These are phyloP conservation scores for Malurus cyaneus DNA, from an alignment of 2,113 vertebrate species.

Conservation along the genomic window DNA sequence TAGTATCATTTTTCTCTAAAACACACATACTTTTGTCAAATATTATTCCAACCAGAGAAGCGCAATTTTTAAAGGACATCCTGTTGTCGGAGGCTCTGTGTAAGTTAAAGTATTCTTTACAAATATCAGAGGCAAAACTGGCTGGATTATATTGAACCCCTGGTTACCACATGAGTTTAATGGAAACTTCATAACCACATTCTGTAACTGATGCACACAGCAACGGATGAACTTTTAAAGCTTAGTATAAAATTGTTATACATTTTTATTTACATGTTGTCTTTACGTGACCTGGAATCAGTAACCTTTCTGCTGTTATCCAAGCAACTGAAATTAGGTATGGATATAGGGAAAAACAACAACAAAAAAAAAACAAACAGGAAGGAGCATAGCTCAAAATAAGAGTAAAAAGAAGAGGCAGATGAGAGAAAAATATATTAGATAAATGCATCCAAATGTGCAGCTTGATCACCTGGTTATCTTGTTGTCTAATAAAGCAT, in stretches of 20 bases:
- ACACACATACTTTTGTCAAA: neutral
- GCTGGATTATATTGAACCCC: neutral
- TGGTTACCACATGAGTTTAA: neutral
- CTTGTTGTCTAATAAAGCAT: neutral
- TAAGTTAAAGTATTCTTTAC: neutral
- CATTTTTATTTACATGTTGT: neutral
- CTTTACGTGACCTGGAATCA: neutral
- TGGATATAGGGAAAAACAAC: neutral
- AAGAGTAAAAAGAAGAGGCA: neutral
- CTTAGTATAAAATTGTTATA: neutral
- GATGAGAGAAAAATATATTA: neutral
- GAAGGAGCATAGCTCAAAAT: neutral
- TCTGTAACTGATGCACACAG: neutral
- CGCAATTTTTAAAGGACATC: neutral
- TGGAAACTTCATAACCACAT: neutral
- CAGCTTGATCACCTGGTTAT: neutral
- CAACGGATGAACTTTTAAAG: neutral
- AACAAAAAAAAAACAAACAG: neutral
- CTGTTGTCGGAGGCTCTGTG: rapidly evolving
- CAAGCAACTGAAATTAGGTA: neutral
- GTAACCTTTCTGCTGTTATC: neutral
- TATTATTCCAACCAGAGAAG: neutral
- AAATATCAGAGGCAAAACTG: neutral
- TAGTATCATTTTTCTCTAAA: neutral
- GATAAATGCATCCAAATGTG: neutral